These are phyloP conservation scores for Solea solea DNA, from an alignment of 2,113 vertebrate species.

Conservation along the genomic window DNA sequence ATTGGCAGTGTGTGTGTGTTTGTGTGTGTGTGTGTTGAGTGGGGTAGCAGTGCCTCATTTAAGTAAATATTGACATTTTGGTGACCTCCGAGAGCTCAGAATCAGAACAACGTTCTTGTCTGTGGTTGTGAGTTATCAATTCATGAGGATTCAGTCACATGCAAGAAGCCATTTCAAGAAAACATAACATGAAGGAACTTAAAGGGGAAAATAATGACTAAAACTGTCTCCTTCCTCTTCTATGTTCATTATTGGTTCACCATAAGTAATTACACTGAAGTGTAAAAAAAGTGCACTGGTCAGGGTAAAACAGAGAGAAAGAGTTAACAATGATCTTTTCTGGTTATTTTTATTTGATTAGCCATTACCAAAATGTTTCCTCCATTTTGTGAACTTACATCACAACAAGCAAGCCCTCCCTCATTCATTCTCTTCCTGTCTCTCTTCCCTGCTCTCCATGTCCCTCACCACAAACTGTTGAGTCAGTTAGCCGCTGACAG, in stretches of 20 bases:
- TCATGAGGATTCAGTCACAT: neutral
- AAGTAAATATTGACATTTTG: slow-evolving; percentile 56
- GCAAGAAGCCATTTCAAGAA: slow-evolving; percentile 18
- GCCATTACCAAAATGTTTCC: slow-evolving; percentile 33
- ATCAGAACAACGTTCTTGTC: slow-evolving; percentile 11
- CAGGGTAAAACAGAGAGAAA: neutral
- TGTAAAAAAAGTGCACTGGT: neutral
- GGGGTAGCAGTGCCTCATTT: slow-evolving; percentile 5
- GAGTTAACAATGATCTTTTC: too few species aligned
- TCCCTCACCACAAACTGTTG: slow-evolving; percentile 73
- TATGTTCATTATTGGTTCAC: slow-evolving; percentile 19
- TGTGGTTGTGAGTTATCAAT: slow-evolving; percentile 36
- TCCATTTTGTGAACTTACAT: slow-evolving; percentile 66
- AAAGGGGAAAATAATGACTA: slow-evolving; percentile 58
- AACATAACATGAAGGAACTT: slow-evolving; percentile 18
- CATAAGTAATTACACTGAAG: slow-evolving; percentile 2
- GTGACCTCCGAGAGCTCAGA: slow-evolving; percentile 26
- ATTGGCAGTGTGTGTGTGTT: slow-evolving; percentile 50
- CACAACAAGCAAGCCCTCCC: slow-evolving; percentile 63
- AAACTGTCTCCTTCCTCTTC: slow-evolving; percentile 58
- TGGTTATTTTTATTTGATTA: slow-evolving; percentile 44
- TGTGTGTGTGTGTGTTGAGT: slow-evolving; percentile 11
- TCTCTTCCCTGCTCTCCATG: slow-evolving; percentile 62
- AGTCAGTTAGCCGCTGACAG: slow-evolving; percentile 71
- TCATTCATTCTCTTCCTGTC: slow-evolving; percentile 55